Conservation (phyloP, 2,113 vertebrate genomes). For the Oreochromis niloticus region DNA sequence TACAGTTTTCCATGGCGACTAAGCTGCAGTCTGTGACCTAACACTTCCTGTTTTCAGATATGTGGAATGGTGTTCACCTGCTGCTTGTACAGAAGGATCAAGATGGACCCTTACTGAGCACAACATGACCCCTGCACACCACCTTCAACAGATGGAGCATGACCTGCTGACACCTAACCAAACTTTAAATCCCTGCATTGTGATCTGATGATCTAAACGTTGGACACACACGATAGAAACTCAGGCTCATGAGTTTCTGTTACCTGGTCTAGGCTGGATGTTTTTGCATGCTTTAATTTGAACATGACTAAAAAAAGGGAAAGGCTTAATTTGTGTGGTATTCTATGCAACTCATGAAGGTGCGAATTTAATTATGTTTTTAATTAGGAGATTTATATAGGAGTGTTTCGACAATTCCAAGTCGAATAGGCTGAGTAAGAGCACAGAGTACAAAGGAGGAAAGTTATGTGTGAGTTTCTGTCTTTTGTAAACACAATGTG, state of each 20-base stretch:
- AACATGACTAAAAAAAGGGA: neutral
- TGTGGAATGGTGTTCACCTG: constrained; percentile 81
- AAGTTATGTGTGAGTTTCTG: neutral
- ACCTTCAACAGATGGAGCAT: neutral
- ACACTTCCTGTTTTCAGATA: constrained; percentile 69
- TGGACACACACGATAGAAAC: neutral
- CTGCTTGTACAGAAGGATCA: constrained; percentile 75
- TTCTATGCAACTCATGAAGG: neutral
- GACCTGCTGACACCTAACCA: neutral
- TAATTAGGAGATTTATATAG: neutral
- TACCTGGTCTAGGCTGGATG: neutral
- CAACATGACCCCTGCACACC: neutral
- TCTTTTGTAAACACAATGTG: constrained; percentile 2
- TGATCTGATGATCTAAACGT: neutral
- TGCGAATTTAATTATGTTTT: neutral
- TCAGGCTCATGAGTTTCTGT: neutral
- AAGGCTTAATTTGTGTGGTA: neutral
- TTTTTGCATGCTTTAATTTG: constrained; percentile 3
- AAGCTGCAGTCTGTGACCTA: constrained; percentile 1
- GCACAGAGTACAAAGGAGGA: neutral
- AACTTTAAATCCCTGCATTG: neutral
- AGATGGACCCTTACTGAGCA: constrained; percentile 70
- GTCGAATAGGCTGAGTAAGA: neutral
- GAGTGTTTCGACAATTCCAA: neutral
- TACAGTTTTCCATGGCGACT: neutral